These are phyloP conservation scores for Stenopsyche tienmushanensis DNA, from an alignment of 1,140 invertebrate genomes.

Conservation along the genomic window DNA sequence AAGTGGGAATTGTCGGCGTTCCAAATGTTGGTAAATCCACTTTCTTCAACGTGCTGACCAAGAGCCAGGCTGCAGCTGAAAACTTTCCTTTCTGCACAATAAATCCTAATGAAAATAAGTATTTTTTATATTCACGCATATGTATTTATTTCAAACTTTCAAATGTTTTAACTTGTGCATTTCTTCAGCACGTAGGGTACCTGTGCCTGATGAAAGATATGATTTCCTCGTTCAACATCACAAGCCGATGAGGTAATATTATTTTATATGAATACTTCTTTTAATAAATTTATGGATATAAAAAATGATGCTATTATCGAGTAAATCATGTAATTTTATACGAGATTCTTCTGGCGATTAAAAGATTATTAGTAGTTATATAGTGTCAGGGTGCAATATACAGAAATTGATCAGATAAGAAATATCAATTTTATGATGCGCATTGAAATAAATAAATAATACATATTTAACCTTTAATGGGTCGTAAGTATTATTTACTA, in stretches of 20 bases:
- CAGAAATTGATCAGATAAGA: too few relatives aligned
- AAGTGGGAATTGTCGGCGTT: slow-evolving; percentile 93
- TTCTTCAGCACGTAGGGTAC: slow-evolving; percentile 80
- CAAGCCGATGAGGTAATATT: slow-evolving; percentile 87
- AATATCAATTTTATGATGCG: too few relatives aligned
- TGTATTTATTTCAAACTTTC: neutral
- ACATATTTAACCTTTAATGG: too few relatives aligned
- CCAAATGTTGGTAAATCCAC: slow-evolving; percentile 97
- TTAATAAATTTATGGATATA: too few relatives aligned
- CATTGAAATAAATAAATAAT: too few relatives aligned
- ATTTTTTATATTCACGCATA: slow-evolving; percentile 60
- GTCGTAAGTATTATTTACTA: too few relatives aligned
- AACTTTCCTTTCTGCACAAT: slow-evolving; percentile 99
- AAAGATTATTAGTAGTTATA: too few relatives aligned
- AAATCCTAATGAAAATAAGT: slow-evolving; percentile 99
- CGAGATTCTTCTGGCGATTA: too few relatives aligned
- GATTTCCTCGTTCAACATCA: slow-evolving; percentile 92
- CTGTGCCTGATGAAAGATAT: slow-evolving; percentile 94
- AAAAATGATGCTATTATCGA: too few relatives aligned
- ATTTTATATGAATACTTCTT: slow-evolving; percentile 6
- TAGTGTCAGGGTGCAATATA: too few relatives aligned
- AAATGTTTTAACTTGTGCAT: slow-evolving; percentile 26
- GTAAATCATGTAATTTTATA: too few relatives aligned
- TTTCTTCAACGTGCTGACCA: slow-evolving; percentile 98
- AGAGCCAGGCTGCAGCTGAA: slow-evolving; percentile 93